Evolutionary conservation across 2,113 vertebrate species (phyloP).

Genomic region (Erythrocercus mccallii): DNA sequence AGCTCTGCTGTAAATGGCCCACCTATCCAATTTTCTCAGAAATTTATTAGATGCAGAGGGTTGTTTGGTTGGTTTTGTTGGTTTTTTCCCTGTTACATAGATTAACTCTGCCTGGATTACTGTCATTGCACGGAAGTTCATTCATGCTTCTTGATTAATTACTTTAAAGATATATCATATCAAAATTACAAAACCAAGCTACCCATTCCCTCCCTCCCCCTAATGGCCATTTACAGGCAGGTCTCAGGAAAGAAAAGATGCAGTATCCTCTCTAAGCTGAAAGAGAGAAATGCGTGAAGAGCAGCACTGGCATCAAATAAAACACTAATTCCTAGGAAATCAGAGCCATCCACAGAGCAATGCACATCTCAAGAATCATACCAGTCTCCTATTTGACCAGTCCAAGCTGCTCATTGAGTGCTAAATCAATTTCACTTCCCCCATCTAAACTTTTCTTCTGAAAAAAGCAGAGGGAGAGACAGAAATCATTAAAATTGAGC

Average conservation of each 20-base stretch:
- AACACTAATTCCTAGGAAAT: conserved; percentile 2
- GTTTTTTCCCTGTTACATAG: not conserved
- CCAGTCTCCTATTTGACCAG: not conserved
- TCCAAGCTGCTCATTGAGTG: conserved; percentile 6
- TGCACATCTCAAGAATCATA: not conserved
- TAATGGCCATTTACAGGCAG: conserved; percentile 70
- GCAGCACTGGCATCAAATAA: conserved; percentile 6
- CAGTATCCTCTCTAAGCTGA: conserved; percentile 66
- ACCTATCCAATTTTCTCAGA: not conserved
- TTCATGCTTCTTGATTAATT: conserved; percentile 23
- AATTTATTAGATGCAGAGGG: not conserved
- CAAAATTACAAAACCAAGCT: conserved; percentile 58
- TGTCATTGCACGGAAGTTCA: conserved; percentile 9
- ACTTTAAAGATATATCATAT: conserved; percentile 7
- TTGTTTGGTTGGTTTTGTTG: not conserved
- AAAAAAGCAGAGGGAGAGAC: conserved; percentile 37
- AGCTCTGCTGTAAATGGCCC: conserved; percentile 60
- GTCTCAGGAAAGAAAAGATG: conserved; percentile 65
- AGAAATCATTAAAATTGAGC: conserved; percentile 10
- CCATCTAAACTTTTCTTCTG: not conserved
- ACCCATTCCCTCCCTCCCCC: conserved; percentile 39
- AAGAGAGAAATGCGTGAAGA: conserved; percentile 20
- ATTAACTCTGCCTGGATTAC: not conserved
- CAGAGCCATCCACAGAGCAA: conserved; percentile 20
- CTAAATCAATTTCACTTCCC: not conserved